phyloP scores from a whole-genome alignment of 23 tunicate genomes.

The Ciona savignyi region DNA sequence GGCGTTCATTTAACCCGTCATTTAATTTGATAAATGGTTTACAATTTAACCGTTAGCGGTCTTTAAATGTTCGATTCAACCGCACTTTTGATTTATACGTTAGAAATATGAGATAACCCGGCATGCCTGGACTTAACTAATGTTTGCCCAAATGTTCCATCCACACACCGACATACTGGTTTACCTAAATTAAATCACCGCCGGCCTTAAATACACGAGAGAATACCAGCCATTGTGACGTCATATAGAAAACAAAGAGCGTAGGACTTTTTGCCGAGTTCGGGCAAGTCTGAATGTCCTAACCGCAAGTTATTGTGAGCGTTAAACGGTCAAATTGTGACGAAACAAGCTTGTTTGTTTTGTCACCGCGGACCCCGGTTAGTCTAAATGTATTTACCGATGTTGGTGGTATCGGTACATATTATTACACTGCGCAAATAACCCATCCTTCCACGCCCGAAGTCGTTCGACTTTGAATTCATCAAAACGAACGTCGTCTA shows the following conservation, averaged over 20 bases:
- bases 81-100: background rate
- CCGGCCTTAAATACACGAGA: background rate
- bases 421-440: too few relatives aligned
- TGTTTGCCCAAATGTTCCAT: too few relatives aligned
- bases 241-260: background rate
- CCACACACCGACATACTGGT: too few relatives aligned
- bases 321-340: background rate
- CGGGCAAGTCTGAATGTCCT: background rate
- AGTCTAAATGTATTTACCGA: too few relatives aligned
- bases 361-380: background rate
- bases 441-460: too few relatives aligned
- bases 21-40: background rate
- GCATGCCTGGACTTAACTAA: background rate
- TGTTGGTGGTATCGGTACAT: too few relatives aligned
- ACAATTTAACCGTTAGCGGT: background rate
- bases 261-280: background rate
- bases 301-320: background rate
- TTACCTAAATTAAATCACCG: too few relatives aligned
- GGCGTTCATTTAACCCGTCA: background rate
- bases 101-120: background rate
- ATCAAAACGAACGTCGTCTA: too few relatives aligned
- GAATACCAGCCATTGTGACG: background rate
- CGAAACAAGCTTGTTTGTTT: background rate
- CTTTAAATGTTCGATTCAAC: slow-evolving; percentile 1
- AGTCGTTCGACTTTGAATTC: too few relatives aligned